Percentiles rank a stretch among this genome's conserved stretches.
Conservation (phyloP, 2,888 invertebrate genomes). For the Xanthorhoe designata region DNA sequence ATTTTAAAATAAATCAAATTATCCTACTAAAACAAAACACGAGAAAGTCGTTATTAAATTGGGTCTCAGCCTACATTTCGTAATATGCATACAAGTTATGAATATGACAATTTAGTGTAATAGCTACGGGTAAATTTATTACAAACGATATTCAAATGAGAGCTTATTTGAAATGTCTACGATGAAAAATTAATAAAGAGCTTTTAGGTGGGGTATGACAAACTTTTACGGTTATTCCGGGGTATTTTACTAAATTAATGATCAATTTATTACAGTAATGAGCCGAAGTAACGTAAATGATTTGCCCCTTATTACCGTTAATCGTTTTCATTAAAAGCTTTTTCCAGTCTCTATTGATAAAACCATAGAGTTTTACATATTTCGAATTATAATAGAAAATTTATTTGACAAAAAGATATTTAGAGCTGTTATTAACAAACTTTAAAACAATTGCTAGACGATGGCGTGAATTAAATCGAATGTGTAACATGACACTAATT, state of each 20-base stretch:
- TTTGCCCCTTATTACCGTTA: conserved; percentile 4
- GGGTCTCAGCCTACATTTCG: conserved; percentile 19
- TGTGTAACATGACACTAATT: too few species aligned
- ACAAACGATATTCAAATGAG: conserved; percentile 19
- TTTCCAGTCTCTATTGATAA: not conserved
- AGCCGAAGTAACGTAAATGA: not conserved
- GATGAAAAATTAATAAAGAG: conserved; percentile 25
- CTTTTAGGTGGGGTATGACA: conserved; percentile 20
- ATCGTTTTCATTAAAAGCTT: not conserved
- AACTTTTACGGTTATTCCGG: conserved; percentile 6
- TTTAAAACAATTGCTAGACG: not conserved
- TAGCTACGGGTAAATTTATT: conserved; percentile 28
- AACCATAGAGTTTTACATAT: not conserved
- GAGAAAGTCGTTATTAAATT: not conserved
- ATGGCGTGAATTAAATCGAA: not conserved
- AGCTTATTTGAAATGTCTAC: conserved; percentile 19
- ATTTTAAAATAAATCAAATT: too few species aligned
- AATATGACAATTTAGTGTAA: conserved; percentile 28
- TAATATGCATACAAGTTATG: conserved; percentile 62
- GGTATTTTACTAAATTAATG: conserved; percentile 10
- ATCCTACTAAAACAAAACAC: not conserved
- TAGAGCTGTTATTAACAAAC: not conserved
- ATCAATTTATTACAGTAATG: conserved; percentile 8
- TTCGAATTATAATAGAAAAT: not conserved
- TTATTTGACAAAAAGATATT: not conserved